phyloP scores from a whole-genome alignment of 1,140 invertebrate genomes.

The Idris sp. region DNA sequence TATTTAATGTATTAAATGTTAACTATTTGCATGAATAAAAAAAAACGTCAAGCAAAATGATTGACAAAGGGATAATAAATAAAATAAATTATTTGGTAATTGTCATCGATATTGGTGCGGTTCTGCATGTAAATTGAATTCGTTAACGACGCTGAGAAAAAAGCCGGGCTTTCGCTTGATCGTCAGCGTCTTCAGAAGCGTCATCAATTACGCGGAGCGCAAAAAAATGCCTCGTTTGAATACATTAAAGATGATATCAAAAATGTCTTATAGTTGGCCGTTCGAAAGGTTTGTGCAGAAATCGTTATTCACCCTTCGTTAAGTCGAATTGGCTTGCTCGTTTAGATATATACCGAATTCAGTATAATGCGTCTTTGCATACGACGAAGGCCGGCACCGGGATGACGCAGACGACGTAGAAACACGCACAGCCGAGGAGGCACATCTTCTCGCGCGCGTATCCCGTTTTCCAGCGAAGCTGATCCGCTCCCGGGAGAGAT shows the following conservation, averaged over 20 bases:
- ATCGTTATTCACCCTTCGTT: conserved; percentile 62
- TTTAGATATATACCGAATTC: conserved; percentile 62
- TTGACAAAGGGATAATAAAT: neutral
- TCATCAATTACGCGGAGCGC: conserved; percentile 41
- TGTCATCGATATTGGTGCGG: neutral
- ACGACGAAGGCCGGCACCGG: conserved; percentile 39
- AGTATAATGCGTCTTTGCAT: conserved; percentile 58
- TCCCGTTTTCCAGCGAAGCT: conserved; percentile 71
- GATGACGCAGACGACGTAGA: conserved; percentile 44
- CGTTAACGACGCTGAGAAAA: conserved; percentile 31
- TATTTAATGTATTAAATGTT: too few species aligned
- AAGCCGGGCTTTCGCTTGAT: conserved; percentile 30
- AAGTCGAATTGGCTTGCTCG: conserved; percentile 55
- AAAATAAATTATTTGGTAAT: neutral
- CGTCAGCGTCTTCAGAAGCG: conserved; percentile 23
- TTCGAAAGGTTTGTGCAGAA: conserved; percentile 53
- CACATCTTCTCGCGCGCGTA: conserved; percentile 63
- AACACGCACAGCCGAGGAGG: conserved; percentile 54
- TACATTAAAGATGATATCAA: conserved; percentile 58
- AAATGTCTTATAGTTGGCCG: conserved; percentile 53
- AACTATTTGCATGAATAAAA: too few species aligned
- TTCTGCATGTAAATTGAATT: conserved; percentile 8
- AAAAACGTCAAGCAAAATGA: neutral
- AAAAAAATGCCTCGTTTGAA: conserved; percentile 50
- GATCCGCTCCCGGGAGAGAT: conserved; percentile 69